Evolutionary conservation across 2,888 invertebrate species (phyloP).

Genomic region (Mayetiola destructor): DNA sequence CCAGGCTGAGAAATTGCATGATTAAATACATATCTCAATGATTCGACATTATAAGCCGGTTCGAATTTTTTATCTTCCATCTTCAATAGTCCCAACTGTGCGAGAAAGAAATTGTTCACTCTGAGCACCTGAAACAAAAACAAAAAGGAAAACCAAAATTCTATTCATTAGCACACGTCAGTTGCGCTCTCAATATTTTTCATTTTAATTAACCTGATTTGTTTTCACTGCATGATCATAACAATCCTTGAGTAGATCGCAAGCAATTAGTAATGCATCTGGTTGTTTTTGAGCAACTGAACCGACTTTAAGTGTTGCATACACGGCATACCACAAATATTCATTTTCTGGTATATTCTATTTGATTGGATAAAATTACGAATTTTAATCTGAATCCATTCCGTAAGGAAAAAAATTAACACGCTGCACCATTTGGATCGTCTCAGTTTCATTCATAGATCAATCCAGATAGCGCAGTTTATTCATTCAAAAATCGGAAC

Average conservation of each 20-base stretch:
- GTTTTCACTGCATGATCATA: slow-evolving; percentile 30
- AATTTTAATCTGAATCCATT: not conserved
- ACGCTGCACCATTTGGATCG: not conserved
- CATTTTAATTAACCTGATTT: slow-evolving; percentile 23
- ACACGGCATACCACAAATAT: slow-evolving; percentile 29
- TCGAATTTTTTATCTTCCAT: slow-evolving; percentile 29
- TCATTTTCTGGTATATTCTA: slow-evolving; percentile 29
- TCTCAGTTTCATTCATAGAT: not conserved
- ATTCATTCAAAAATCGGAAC: not conserved
- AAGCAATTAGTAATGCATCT: slow-evolving; percentile 28
- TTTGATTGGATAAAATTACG: slow-evolving; percentile 14
- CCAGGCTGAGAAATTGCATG: slow-evolving; percentile 26
- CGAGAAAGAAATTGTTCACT: slow-evolving; percentile 30
- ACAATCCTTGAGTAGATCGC: slow-evolving; percentile 27
- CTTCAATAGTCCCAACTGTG: slow-evolving; percentile 30
- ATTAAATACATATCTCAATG: slow-evolving; percentile 30
- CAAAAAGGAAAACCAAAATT: not conserved
- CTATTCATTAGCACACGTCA: not conserved
- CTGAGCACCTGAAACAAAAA: slow-evolving; percentile 23
- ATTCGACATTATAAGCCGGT: slow-evolving; percentile 27
- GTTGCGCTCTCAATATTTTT: not conserved
- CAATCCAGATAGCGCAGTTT: not conserved
- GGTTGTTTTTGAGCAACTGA: slow-evolving; percentile 27
- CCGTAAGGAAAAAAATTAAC: slow-evolving; percentile 9
- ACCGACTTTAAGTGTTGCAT: slow-evolving; percentile 32